Percentiles rank a stretch among this genome's conserved stretches.
phyloP scores from a whole-genome alignment of 2,797 vertebrate genomes.

The Triplophysa bombifrons region DNA sequence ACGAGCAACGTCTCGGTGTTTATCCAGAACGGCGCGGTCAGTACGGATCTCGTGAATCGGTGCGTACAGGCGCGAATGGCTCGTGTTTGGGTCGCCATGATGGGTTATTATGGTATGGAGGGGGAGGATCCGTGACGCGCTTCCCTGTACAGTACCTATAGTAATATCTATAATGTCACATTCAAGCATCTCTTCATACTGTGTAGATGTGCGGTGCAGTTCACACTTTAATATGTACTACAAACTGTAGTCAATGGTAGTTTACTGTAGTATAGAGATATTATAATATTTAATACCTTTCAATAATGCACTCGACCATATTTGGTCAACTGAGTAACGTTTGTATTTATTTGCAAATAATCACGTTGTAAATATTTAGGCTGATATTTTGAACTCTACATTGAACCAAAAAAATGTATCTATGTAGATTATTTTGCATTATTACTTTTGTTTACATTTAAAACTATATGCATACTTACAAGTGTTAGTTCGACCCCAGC shows the following conservation, averaged over 20 bases:
- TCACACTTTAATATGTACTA: too few species aligned
- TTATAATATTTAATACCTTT: neutral
- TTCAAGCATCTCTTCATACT: too few species aligned
- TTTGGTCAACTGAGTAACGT: neutral
- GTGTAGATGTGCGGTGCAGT: too few species aligned
- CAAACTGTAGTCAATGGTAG: too few species aligned
- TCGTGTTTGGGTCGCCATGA: constrained; percentile 42
- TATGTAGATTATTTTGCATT: neutral
- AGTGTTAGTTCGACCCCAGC: too few species aligned
- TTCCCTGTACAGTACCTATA: constrained; percentile 27
- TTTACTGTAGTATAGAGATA: too few species aligned
- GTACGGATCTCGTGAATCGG: neutral
- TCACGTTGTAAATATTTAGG: neutral
- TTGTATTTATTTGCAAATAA: neutral
- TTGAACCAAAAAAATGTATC: neutral
- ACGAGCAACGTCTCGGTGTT: neutral
- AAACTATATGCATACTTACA: neutral
- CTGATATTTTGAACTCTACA: neutral
- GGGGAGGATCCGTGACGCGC: constrained; percentile 46
- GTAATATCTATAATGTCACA: neutral
- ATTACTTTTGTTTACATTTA: neutral
- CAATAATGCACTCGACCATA: too few species aligned
- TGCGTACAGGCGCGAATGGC: constrained; percentile 22
- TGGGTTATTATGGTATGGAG: constrained; percentile 52
- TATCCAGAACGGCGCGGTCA: neutral